These are phyloP conservation scores for Pungitius pungitius DNA, from an alignment of 2,113 vertebrate genomes.

Conservation along the genomic window DNA sequence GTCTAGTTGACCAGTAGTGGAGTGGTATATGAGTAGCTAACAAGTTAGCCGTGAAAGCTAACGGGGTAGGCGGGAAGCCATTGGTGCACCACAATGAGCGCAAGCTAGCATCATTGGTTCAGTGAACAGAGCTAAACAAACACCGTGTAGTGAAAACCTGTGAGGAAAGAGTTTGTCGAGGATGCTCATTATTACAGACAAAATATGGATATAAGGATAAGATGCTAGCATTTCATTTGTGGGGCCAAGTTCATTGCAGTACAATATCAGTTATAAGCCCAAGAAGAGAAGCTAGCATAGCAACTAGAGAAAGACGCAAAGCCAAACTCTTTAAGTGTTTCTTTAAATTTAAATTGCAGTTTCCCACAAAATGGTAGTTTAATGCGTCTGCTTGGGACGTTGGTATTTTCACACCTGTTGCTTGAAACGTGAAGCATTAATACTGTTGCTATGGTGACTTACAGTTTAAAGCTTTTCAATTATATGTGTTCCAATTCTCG, in stretches of 20 bases:
- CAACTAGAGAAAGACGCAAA: neutral
- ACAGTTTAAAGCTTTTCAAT: neutral
- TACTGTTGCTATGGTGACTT: neutral
- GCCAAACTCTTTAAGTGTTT: neutral
- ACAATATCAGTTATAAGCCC: neutral
- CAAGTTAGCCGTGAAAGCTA: neutral
- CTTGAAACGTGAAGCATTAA: neutral
- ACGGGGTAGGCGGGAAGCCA: neutral
- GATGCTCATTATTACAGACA: neutral
- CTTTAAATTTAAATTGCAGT: too few species aligned
- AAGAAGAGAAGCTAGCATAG: neutral
- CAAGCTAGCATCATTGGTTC: neutral
- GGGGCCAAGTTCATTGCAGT: neutral
- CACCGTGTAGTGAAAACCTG: neutral
- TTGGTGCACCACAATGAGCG: neutral
- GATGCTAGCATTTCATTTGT: neutral
- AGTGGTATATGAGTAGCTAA: too few species aligned
- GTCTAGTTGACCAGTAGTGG: neutral
- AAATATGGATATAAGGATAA: neutral
- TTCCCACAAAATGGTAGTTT: too few species aligned
- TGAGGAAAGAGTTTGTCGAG: neutral
- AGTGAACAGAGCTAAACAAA: neutral
- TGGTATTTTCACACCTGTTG: constrained; percentile 6
- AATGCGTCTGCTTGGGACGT: too few species aligned
- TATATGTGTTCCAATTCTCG: neutral